Percentiles rank a stretch among this genome's conserved stretches.
Conservation (phyloP, 2,113 vertebrate genomes). For the Hippolais icterina region DNA sequence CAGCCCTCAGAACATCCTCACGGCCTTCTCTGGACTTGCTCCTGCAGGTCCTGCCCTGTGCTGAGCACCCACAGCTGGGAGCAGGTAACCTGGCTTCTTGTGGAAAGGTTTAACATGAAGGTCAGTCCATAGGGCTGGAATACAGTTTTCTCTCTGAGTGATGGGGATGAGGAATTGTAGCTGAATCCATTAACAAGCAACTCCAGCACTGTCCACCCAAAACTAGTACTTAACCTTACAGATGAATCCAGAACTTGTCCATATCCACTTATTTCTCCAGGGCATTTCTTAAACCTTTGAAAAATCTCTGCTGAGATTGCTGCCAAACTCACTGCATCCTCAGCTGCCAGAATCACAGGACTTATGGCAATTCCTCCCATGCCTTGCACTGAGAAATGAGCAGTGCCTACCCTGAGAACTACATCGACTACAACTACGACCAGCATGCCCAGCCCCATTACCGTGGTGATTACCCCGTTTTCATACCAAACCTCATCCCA, state of each 20-base stretch:
- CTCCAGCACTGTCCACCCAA: not conserved
- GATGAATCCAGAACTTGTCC: not conserved
- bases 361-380: not conserved
- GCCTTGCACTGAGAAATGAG: not conserved
- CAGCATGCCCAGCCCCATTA: not conserved
- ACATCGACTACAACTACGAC: not conserved
- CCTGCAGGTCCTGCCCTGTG: not conserved
- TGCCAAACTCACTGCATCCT: not conserved
- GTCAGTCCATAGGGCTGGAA: not conserved
- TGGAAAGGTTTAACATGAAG: fast-evolving
- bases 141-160: not conserved
- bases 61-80: not conserved
- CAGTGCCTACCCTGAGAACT: not conserved
- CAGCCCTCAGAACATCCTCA: not conserved
- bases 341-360: not conserved
- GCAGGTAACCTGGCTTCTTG: not conserved
- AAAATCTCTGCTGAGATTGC: not conserved
- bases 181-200: not conserved
- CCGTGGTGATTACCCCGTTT: not conserved
- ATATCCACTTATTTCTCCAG: not conserved
- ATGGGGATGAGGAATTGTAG: not conserved
- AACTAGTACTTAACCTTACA: not conserved
- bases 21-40: not conserved
- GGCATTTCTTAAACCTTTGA: not conserved
- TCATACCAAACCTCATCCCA: not conserved